phyloP scores from a whole-genome alignment of 2,888 invertebrate species.

The Vandiemenella viatica region DNA sequence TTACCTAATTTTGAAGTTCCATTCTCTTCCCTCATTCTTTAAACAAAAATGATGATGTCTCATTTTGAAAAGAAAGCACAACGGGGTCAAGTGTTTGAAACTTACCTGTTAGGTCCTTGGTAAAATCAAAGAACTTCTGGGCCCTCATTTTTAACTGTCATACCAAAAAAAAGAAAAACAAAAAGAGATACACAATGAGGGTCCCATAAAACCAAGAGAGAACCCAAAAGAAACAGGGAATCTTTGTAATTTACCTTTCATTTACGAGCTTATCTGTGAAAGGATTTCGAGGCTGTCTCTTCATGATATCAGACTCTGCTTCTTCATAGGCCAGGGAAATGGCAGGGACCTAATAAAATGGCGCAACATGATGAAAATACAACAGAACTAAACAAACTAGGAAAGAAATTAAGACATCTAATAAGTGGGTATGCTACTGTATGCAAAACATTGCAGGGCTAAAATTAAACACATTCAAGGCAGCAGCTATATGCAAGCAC shows the following conservation, averaged over 20 bases:
- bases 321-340: slow-evolving; percentile 85
- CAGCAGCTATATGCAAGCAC: slow-evolving; percentile 16
- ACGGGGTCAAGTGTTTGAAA: too few species aligned
- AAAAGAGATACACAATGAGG: slow-evolving; percentile 10
- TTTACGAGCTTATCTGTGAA: slow-evolving; percentile 85
- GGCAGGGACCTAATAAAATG: slow-evolving; percentile 57
- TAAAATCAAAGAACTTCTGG: too few species aligned
- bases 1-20: too few species aligned
- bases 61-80: too few species aligned
- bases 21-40: too few species aligned
- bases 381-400: slow-evolving; percentile 10
- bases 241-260: slow-evolving; percentile 51
- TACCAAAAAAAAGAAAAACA: slow-evolving; percentile 2
- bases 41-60: too few species aligned
- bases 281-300: slow-evolving; percentile 79
- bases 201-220: slow-evolving; percentile 12
- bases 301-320: slow-evolving; percentile 89
- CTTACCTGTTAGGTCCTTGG: too few species aligned
- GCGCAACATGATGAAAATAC: slow-evolving; percentile 16
- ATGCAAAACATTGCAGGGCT: slow-evolving; percentile 12
- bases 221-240: slow-evolving; percentile 9
- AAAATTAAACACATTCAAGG: slow-evolving; percentile 16
- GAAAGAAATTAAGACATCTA: slow-evolving; percentile 9
- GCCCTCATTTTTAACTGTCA: too few species aligned
- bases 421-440: slow-evolving; percentile 1